Evolutionary conservation across 1,140 invertebrate species (phyloP).

Genomic region (Drosophila hydei): DNA sequence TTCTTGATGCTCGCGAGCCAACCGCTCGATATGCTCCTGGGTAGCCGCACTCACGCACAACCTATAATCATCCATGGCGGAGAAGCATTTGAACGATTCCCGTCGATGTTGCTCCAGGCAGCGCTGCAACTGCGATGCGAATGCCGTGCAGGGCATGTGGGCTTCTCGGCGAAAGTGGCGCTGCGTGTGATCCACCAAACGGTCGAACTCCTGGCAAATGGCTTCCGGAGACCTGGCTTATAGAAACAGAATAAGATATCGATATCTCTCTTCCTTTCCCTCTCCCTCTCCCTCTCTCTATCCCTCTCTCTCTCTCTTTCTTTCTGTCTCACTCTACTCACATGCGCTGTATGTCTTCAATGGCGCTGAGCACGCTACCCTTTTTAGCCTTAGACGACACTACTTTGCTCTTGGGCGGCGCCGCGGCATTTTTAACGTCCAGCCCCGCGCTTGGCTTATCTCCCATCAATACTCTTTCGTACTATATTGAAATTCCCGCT

Average conservation of each 20-base stretch:
- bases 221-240: conserved; percentile 36
- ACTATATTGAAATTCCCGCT: not conserved
- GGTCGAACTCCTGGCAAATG: conserved; percentile 57
- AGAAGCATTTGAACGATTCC: conserved; percentile 47
- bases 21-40: conserved; percentile 41
- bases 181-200: conserved; percentile 30
- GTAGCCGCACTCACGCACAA: conserved; percentile 47
- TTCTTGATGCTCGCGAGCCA: conserved; percentile 6
- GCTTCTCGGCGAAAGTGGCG: conserved; percentile 22
- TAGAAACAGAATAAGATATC: not conserved
- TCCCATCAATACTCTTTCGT: conserved; percentile 3
- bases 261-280: no score
- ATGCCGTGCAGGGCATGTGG: conserved; percentile 36
- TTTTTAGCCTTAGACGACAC: conserved; percentile 9
- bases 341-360: conserved; percentile 61
- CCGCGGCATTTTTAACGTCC: not conserved
- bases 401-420: not conserved
- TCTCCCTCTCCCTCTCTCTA: not conserved
- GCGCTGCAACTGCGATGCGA: conserved; percentile 29
- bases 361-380: conserved; percentile 32
- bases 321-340: conserved; percentile 23
- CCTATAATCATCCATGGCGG: conserved; percentile 55
- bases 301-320: not conserved
- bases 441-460: not conserved
- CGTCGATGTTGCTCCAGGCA: conserved; percentile 43